Evolutionary conservation across 2,113 vertebrate genomes (phyloP).

Genomic region (Coracopsis vasa): DNA sequence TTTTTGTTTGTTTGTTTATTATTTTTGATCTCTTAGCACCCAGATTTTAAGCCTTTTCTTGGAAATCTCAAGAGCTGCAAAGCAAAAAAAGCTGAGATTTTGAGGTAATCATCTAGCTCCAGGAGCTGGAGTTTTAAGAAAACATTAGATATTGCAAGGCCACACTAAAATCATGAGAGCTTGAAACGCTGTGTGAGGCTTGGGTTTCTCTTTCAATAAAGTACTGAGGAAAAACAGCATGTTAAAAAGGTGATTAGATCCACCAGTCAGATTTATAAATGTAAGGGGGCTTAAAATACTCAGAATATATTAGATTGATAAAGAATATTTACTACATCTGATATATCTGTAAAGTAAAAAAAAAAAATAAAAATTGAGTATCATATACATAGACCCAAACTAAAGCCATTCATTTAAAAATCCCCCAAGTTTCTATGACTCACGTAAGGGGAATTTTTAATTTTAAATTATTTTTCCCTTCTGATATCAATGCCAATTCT

Average conservation of each 20-base stretch:
- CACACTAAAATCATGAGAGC: neutral
- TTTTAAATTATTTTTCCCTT: slow-evolving; percentile 67
- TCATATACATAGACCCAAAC: neutral
- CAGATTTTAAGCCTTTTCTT: neutral
- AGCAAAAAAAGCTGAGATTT: neutral
- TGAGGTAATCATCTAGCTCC: neutral
- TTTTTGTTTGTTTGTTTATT: neutral
- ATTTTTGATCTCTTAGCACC: neutral
- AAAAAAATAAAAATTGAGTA: neutral
- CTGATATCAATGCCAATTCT: slow-evolving; percentile 66
- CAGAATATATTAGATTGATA: neutral
- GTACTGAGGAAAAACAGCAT: neutral
- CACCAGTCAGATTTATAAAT: slow-evolving; percentile 9
- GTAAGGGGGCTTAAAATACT: neutral
- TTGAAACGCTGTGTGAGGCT: neutral
- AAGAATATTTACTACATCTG: slow-evolving; percentile 8
- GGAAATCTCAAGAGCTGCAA: neutral
- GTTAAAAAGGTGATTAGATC: slow-evolving; percentile 8
- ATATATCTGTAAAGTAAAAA: neutral
- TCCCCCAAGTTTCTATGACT: slow-evolving; percentile 41
- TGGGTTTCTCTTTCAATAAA: slow-evolving; percentile 24
- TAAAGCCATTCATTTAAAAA: slow-evolving; percentile 37
- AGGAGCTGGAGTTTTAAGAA: slow-evolving; percentile 5
- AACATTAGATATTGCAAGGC: neutral
- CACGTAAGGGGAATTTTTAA: slow-evolving; percentile 51